Percentiles rank a stretch among this genome's conserved stretches.
These are phyloP conservation scores for Eupithecia abbreviata DNA, from an alignment of 2,888 invertebrate genomes.

Conservation along the genomic window DNA sequence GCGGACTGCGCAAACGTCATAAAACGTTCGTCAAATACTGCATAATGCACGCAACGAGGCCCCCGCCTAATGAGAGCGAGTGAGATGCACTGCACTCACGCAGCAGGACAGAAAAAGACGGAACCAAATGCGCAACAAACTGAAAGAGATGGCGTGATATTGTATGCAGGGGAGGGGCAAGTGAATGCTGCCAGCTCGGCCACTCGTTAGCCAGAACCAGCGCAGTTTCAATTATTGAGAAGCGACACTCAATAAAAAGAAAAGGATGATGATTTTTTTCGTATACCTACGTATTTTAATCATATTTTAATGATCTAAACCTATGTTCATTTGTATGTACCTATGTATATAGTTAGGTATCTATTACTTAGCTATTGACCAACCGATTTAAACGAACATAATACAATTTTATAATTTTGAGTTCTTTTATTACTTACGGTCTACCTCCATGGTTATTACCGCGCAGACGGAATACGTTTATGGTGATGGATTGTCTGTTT, in stretches of 20 bases:
- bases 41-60: constrained; percentile 71
- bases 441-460: too few relatives aligned
- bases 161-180: constrained; percentile 46
- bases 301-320: neutral
- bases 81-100: constrained; percentile 46
- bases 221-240: neutral
- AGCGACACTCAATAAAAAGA: neutral
- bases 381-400: too few relatives aligned
- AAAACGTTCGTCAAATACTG: constrained; percentile 75
- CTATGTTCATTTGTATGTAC: too few relatives aligned
- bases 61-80: constrained; percentile 71
- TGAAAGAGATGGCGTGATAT: constrained; percentile 45
- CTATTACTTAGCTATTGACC: too few relatives aligned
- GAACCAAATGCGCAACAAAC: constrained; percentile 68
- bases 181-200: constrained; percentile 12
- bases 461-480: too few relatives aligned
- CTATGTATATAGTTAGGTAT: too few relatives aligned
- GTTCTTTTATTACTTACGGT: too few relatives aligned
- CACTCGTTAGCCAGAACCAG: neutral
- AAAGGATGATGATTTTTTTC: neutral
- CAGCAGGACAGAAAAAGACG: constrained; percentile 44
- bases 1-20: constrained; percentile 72
- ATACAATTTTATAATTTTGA: too few relatives aligned
- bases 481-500: too few relatives aligned
- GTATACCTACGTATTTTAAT: too few relatives aligned